Percentiles rank a stretch among this genome's conserved stretches.
These are phyloP conservation scores for Psilopogon haemacephalus DNA, from an alignment of 2,113 vertebrate species.

Conservation along the genomic window DNA sequence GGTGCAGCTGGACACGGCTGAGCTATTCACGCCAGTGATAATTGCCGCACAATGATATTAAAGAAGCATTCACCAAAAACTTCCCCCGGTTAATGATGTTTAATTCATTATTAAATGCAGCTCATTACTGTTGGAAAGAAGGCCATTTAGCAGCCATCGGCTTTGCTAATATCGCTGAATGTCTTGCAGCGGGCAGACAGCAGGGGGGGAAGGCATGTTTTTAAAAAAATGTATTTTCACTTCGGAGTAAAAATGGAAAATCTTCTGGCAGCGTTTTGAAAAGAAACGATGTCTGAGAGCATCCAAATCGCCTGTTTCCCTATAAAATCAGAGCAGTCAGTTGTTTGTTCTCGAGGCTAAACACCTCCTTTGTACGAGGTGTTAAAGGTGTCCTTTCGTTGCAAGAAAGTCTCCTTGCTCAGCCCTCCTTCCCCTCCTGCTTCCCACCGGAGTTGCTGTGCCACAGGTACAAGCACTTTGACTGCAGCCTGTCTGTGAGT, in stretches of 20 bases:
- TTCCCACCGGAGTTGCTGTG: neutral
- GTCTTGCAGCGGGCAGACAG: slow-evolving; percentile 1
- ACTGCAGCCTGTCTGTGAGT: neutral
- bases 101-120: slow-evolving; percentile 68
- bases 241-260: neutral
- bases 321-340: neutral
- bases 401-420: neutral
- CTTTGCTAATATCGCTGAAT: slow-evolving; percentile 8
- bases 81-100: slow-evolving; percentile 48
- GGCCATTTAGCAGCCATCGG: slow-evolving; percentile 58
- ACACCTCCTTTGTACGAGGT: neutral
- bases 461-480: too few species aligned
- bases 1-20: slow-evolving; percentile 39
- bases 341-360: neutral
- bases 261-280: neutral
- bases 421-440: neutral
- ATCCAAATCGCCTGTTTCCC: neutral
- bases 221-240: neutral
- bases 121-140: slow-evolving; percentile 60
- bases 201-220: neutral
- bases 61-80: slow-evolving; percentile 53
- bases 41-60: slow-evolving; percentile 53
- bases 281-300: neutral
- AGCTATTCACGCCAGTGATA: slow-evolving; percentile 29
- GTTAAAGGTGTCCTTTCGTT: neutral